Percentiles rank a stretch among this genome's conserved stretches.
Conservation (phyloP, 2,113 vertebrate genomes). For the Xenus cinereus region DNA sequence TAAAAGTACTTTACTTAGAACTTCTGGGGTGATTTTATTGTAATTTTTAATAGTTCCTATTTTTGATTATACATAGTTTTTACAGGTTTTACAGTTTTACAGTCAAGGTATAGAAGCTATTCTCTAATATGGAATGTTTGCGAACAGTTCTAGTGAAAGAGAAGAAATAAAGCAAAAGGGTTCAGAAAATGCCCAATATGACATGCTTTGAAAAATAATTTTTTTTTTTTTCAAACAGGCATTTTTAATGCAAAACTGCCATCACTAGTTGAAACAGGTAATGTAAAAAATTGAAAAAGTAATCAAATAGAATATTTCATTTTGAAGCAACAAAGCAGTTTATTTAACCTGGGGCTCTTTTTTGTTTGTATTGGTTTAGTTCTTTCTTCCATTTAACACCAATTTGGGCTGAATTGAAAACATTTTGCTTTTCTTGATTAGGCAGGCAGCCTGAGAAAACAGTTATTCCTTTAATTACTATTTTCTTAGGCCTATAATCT, state of each 20-base stretch:
- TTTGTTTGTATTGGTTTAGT: not conserved
- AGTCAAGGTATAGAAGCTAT: not conserved
- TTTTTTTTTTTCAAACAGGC: not conserved
- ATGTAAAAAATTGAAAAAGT: not conserved
- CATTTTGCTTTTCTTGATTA: not conserved
- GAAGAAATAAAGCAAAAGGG: not conserved
- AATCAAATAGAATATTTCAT: not conserved
- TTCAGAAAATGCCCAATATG: not conserved
- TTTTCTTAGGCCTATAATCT: not conserved
- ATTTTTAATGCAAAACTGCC: not conserved
- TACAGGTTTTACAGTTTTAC: not conserved
- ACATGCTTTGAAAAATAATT: not conserved
- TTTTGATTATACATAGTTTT: not conserved
- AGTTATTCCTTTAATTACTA: not conserved
- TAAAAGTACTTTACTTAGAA: not conserved
- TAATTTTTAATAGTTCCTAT: not conserved
- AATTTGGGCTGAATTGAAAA: not conserved
- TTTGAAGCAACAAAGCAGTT: not conserved
- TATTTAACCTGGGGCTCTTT: rapidly evolving
- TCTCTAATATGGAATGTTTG: not conserved
- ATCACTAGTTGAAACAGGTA: not conserved
- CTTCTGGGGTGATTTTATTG: not conserved
- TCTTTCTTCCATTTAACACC: not conserved
- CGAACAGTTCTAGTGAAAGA: not conserved
- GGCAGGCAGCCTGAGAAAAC: not conserved